Base-by-base conservation (phyloP, 2,888 invertebrate species). In the Melangyna quadrimaculata region DNA sequence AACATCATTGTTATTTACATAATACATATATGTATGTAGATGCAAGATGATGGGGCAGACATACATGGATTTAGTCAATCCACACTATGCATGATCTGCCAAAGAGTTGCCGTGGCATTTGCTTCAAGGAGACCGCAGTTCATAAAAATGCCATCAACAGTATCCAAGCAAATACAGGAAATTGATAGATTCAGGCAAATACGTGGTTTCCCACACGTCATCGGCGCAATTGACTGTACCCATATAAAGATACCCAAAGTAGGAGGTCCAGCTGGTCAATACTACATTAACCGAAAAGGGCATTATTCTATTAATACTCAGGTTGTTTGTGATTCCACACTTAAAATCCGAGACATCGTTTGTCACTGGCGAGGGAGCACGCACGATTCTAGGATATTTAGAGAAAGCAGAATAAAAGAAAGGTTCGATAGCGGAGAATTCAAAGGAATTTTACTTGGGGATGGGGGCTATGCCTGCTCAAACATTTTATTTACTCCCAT, bases 271-370 rank as follows among this genome's bases (percentile, higher is more conserved):
- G 35, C n/a, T 1, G 48, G 10, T 5, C 22, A 48, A 12, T 48
- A 6, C 12, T 22, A 48, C 2, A 10, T 48, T 7, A 48, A 48
- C 48, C 1, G 40, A n/a, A 40, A 40, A 40, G 40, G n/a, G 2
- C n/a, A 10, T n/a, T n/a, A n/a, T n/a, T n/a, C n/a, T n/a, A n/a
- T n/a, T n/a, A n/a, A n/a, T n/a, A 48, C 48, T 0, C 48, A 65
- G 19, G 53, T 37, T 5, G 53, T 69, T 53, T 69, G 37, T 53
- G 53, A 69, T 27, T 29, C 35, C 0, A 5, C 17, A 1, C 24
- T 40, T 17, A 69, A 69, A 40, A 69, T 69, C 5, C n/a, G 69
- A 53, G 69, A 69, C 17, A 69, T 69, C 17, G 17, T 69, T n/a
- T 69, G 67, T 17, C 29, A 29, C 12, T 45, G 45, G 65, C 10